Base-by-base conservation (phyloP, 2,888 invertebrate genomes). In the Clepsis dumicolana region DNA sequence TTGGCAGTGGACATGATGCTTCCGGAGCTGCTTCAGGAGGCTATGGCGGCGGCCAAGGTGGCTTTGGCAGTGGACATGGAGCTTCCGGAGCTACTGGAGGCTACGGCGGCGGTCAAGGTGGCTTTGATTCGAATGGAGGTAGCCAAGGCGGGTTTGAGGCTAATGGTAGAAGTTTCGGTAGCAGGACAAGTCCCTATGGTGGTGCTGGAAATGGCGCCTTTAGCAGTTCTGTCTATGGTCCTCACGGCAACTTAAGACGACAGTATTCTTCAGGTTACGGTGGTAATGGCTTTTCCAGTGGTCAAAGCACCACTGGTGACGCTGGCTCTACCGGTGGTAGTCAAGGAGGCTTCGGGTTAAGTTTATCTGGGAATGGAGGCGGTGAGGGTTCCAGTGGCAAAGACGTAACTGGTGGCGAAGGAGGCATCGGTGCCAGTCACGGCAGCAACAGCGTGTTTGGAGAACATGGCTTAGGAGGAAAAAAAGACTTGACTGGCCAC, bases 361-460 rank as follows among this genome's bases (percentile, higher is more conserved):
- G 21, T 48, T 21, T 48, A 21, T 3, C 48, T 21, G 48, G 59
- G 16, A 54, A 70, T n/a, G 44, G 60, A 8, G 60, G 24, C 2
- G 41, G 52, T 27, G 59, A 53, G 10, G 53, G 48, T 21, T 48
- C 41, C 41, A 8, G 16, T 44, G 16, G n/a, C 38, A 12, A 38
- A n/a, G n/a, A 14, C 14, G 38, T 38, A 14, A 38, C 38, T 48
- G 21, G 41, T 41, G 16, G 48, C n/a, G 10, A 21, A 12, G 48
- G 21, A 48, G 21, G 21, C 3, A 1, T 8, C 5, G 7, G 16
- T 12, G 4, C 44, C 18, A 16, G 41, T 5, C 41, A 41, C 4
- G 41, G 5, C 16, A 41, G 41, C 16, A 41, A 41, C 16, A 16
- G 7, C 5, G 41, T 41, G 16, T 0, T 41, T 16, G 41, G 41